Percentiles rank a stretch among this genome's conserved stretches.
phyloP scores from a whole-genome alignment of 37 sponge, comb jelly and placozoan species.

The Oscarella lobularis region DNA sequence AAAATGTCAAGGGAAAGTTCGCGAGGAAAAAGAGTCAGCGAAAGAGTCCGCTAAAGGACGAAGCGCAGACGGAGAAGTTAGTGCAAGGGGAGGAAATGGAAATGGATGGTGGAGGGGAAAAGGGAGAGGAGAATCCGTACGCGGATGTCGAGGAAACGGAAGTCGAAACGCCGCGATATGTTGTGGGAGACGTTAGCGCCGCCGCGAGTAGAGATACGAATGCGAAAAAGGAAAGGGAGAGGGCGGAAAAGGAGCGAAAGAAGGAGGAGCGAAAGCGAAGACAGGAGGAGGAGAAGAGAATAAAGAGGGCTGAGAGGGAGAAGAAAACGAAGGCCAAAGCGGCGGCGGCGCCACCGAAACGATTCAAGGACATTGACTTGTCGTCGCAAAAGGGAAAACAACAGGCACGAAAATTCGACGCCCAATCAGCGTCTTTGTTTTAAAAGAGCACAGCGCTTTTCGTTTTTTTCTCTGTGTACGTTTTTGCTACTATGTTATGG shows the following conservation, averaged over 20 bases:
- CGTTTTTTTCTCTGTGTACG: too few species aligned
- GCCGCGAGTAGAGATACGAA: too few species aligned
- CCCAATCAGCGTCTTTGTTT: too few species aligned
- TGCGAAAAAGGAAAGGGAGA: too few species aligned
- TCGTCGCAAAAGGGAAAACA: not conserved
- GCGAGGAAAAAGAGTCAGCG: not conserved
- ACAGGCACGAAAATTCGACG: too few species aligned
- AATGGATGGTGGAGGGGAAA: not conserved
- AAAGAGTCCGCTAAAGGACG: not conserved
- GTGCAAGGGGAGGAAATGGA: not conserved
- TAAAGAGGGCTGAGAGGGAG: too few species aligned
- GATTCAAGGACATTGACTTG: too few species aligned
- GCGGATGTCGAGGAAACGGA: not conserved
- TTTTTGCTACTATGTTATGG: too few species aligned
- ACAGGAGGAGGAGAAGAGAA: not conserved
- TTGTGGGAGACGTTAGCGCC: too few species aligned
- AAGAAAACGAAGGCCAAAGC: too few species aligned
- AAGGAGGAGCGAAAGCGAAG: not conserved
- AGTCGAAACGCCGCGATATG: not conserved
- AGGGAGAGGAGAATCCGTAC: not conserved
- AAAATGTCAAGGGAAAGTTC: not conserved
- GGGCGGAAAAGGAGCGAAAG: not conserved
- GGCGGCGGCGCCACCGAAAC: too few species aligned
- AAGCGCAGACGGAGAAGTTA: not conserved
- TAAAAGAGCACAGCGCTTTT: too few species aligned